These are phyloP conservation scores for Hermaeophaga mercurialis DNA, from an alignment of 2,888 invertebrate species.

Conservation along the genomic window DNA sequence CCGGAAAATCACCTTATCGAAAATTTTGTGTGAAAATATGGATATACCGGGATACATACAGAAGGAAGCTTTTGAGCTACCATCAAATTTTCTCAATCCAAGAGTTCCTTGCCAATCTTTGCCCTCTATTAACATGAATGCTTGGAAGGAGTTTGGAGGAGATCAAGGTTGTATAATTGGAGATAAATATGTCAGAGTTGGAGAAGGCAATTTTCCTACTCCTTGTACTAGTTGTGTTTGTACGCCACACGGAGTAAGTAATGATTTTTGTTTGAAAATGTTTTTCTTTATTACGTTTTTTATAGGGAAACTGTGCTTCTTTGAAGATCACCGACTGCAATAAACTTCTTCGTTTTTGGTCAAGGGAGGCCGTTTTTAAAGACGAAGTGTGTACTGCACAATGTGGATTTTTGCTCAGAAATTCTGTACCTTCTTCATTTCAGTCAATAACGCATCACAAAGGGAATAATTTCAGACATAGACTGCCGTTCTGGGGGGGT, in stretches of 20 bases:
- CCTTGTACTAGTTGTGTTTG: conserved; percentile 91
- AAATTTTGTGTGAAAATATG: conserved; percentile 87
- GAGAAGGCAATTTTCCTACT: conserved; percentile 83
- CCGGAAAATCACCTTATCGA: conserved; percentile 82
- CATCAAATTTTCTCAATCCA: conserved; percentile 90
- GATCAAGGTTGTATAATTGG: conserved; percentile 81
- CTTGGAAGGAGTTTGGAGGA: conserved; percentile 76
- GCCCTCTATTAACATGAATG: conserved; percentile 78
- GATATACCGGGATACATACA: conserved; percentile 86
- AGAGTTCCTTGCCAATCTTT: conserved; percentile 78
- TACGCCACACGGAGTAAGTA: conserved; percentile 80
- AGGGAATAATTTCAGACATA: background rate
- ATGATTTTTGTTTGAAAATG: background rate
- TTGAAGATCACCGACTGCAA: conserved; percentile 86
- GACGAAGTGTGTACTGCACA: conserved; percentile 92
- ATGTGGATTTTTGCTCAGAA: conserved; percentile 76
- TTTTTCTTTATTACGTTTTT: conserved; percentile 29
- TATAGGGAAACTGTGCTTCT: conserved; percentile 86
- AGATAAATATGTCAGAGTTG: conserved; percentile 76
- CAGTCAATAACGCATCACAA: conserved; percentile 9
- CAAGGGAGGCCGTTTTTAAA: conserved; percentile 77
- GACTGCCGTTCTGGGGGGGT: background rate
- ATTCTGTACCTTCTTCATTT: conserved; percentile 49
- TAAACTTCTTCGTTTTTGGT: conserved; percentile 81
- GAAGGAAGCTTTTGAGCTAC: conserved; percentile 86